These are phyloP conservation scores for Prunella strophiata DNA, from an alignment of 2,797 vertebrate genomes.

Conservation along the genomic window DNA sequence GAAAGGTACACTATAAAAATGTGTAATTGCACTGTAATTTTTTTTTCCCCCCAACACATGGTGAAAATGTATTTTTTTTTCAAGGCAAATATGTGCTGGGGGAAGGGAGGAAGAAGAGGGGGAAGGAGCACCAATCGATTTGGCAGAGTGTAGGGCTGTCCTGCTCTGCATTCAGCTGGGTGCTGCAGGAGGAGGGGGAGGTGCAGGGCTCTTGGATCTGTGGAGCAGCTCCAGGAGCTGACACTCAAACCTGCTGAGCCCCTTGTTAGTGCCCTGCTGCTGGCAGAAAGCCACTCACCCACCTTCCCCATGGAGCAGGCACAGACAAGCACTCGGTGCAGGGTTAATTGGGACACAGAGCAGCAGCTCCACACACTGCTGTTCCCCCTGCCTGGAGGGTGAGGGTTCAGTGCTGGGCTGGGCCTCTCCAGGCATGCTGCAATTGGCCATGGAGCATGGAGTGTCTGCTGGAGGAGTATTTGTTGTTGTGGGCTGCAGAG, in stretches of 20 bases:
- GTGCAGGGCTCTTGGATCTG: background rate
- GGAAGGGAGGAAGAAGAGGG: background rate
- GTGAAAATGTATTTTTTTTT: background rate
- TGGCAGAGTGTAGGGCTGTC: background rate
- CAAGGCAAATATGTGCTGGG: background rate
- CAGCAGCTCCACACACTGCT: fast-evolving
- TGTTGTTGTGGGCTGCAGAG: background rate
- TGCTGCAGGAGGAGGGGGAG: background rate
- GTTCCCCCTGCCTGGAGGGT: background rate
- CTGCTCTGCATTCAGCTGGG: background rate
- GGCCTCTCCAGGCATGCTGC: background rate
- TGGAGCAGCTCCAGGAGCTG: background rate
- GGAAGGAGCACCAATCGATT: background rate
- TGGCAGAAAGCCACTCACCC: background rate
- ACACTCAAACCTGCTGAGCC: background rate
- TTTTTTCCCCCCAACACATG: background rate
- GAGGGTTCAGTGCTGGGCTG: background rate
- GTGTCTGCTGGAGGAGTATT: background rate
- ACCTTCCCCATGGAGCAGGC: background rate
- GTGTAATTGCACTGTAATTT: constrained; percentile 50
- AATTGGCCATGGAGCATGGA: background rate
- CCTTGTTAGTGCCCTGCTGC: background rate
- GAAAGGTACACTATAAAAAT: constrained; percentile 45
- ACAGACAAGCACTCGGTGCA: background rate
- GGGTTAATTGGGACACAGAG: background rate